Base-by-base conservation (phyloP, 2,888 invertebrate genomes). In the Clistopyga incitator region DNA sequence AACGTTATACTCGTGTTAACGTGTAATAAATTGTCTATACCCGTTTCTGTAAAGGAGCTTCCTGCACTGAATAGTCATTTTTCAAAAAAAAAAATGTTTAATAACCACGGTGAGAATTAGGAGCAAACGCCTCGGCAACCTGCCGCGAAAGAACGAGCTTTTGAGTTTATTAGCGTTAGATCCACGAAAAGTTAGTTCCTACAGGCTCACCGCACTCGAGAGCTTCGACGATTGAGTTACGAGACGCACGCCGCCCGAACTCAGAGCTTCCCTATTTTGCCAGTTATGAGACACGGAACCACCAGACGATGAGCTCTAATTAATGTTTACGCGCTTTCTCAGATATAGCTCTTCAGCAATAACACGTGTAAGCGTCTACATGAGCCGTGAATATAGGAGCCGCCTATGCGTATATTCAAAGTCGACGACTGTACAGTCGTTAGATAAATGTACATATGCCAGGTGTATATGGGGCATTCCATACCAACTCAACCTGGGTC, bases 151-250 rank as follows among this genome's bases (percentile, higher is more conserved):
- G 47, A 34, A 20, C 18, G 61, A 20, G 18, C 47, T 29, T 34
- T 47, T 10, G 67, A 77, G 67, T 77, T 68, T 67, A 59, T 77
- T 59, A 68, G 68, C 54, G 45, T 77, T 59, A 61, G 3, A 34
- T 38, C 50, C 20, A 13, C 23, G 20, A 50, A 13, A 54, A 18
- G 56, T 34, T 59, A 42, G 54, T 67, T 23, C 6, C 25, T 20
- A 56, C 6, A 71, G 38, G n/a, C 64, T 23, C 25, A 6, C 4
- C 45, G 13, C 15, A n/a, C 18, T 68, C 34, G 52, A 61, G 59
- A 70, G 68, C 50, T 47, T 59, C 59, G 68, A 77, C 77, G 77
- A 77, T 77, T 77, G 77, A 77, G 68, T 77, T 77, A 77, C 59
- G 77, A 34, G 54, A 23, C 56, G 65, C 67, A 25, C 15, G 29